A percentile compares a stretch with the other conserved stretches of the same genome.
Evolutionary conservation across 1,140 invertebrate species (phyloP).

Genomic region (Anadara kagoshimensis): DNA sequence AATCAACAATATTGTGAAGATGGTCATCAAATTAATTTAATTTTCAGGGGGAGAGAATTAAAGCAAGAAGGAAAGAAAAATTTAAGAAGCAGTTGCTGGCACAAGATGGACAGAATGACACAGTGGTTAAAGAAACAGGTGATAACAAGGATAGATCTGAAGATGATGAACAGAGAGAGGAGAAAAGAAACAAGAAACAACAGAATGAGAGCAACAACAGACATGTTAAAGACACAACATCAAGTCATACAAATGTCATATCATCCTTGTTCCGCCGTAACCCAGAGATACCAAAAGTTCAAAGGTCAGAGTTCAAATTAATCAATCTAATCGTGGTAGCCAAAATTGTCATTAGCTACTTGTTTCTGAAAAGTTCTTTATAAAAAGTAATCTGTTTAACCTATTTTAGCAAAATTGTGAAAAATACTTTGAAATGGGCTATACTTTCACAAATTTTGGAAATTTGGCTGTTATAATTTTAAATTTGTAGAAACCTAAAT

Average conservation of each 20-base stretch:
- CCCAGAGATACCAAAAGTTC: conserved; percentile 55
- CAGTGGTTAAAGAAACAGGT: background rate
- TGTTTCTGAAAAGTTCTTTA: too few relatives aligned
- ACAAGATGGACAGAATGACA: conserved; percentile 1
- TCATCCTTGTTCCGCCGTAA: conserved; percentile 61
- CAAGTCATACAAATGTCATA: conserved; percentile 33
- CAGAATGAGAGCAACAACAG: conserved; percentile 3
- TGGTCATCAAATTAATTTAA: too few relatives aligned
- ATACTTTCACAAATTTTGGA: too few relatives aligned
- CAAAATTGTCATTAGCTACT: too few relatives aligned
- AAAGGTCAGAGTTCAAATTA: conserved; percentile 32
- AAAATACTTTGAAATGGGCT: too few relatives aligned
- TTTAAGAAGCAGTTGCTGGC: background rate
- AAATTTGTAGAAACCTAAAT: background rate
- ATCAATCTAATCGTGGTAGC: too few relatives aligned
- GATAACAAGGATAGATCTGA: background rate
- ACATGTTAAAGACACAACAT: conserved; percentile 12
- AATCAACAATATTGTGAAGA: too few relatives aligned
- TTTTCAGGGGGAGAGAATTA: conserved; percentile 23
- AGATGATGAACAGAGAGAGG: background rate
- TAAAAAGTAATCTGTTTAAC: too few relatives aligned
- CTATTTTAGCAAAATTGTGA: too few relatives aligned
- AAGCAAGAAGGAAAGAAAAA: conserved; percentile 13
- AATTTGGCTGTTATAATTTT: background rate
- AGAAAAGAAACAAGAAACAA: background rate